Base-by-base conservation (phyloP, 37 sponge, comb jelly and placozoan genomes). In the Beroe ovata region DNA sequence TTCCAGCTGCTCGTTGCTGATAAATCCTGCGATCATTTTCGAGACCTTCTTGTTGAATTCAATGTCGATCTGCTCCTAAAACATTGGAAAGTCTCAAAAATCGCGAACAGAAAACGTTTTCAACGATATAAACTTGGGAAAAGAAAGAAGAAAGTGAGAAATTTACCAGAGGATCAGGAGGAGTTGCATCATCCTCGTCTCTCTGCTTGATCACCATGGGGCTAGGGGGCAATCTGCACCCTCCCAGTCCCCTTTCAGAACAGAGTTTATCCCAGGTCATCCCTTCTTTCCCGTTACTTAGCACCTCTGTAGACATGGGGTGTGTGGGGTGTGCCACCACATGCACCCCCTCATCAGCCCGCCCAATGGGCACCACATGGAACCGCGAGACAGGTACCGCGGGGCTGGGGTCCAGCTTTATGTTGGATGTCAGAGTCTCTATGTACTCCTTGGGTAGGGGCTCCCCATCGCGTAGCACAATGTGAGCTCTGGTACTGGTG, bases 21-120 rank as follows among this genome's bases (percentile, higher is more conserved):
- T 66, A 37, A 66, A 66, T 2, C 69, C 69, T 34, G 69, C 69
- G 1, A 66, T 66, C 69, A 66, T 66, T 66, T 66, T 66, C 1
- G 69, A 66, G 34, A 66, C 69, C 16, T 66, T 66, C 36, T 66
- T 66, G 69, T 66, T 66, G 36, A 29, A 66, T 37, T 66, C 69
- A 3, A 66, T 66, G 34, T 66, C 69, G 16, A 29, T 66, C 14
- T 32, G 35, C 35, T 66, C 69, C 69, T 66, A 37, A 26, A 62
- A 62, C 6, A 58, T 18, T 58, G 59, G n/a, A n/a, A n/a, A n/a
- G n/a, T n/a, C n/a, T n/a, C n/a, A n/a, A n/a, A n/a, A n/a, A n/a
- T n/a, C n/a, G n/a, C n/a, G n/a, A n/a, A n/a, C n/a, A n/a, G n/a
- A n/a, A n/a, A n/a, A n/a, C n/a, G n/a, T n/a, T n/a, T n/a, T n/a